Evolutionary conservation across 2,888 invertebrate genomes (phyloP), one percentile per base, ranked within the genome.

Genomic region (Drosophila formosana): DNA sequence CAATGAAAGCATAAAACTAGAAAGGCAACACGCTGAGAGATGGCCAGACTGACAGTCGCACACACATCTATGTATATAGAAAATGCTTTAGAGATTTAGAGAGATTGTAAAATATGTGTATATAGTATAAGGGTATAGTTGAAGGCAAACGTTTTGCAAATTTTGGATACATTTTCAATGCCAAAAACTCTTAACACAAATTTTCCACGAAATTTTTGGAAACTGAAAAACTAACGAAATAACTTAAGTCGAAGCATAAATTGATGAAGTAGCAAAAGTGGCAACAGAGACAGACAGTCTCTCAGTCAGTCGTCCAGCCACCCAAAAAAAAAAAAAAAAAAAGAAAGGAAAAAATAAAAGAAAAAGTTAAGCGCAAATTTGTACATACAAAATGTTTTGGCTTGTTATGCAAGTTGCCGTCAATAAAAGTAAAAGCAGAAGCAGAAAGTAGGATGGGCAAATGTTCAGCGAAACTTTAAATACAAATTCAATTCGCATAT

Each of bases 401-500:
- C 79, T 84, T 88, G 89, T 87, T 84, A 89, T 72, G 72, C 72
- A 86, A 87, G 53, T 88, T 83, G 52, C 82, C 66, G 69, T 61
- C 67, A 68, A 73, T 51, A 61, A 66, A 67, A 65, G 78, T 63
- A 65, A 65, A 62, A 32, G 60, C 13, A 43, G 37, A 39, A 72
- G 63, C 57, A 60, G 28, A 53, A 53, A 56, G 37, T 41, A 49
- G 56, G 66, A 68, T 37, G 37, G 46, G 69, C 60, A 50, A 77
- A 58, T 56, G 63, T 49, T 63, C 41, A 56, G 62, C 55, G 45
- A 77, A 85, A 85, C 85, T 85, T 85, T 89, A 89, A 85, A 88
- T 85, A 89, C 86, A 85, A 85, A 85, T 85, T 89, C 85, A 85
- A 85, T 85, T 85, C 85, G 85, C 89, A 85, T 85, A 85, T 89